Evolutionary conservation across 35 echinoderm and acorn worm species (phyloP).

Genomic region (Heliocidaris tuberculata): DNA sequence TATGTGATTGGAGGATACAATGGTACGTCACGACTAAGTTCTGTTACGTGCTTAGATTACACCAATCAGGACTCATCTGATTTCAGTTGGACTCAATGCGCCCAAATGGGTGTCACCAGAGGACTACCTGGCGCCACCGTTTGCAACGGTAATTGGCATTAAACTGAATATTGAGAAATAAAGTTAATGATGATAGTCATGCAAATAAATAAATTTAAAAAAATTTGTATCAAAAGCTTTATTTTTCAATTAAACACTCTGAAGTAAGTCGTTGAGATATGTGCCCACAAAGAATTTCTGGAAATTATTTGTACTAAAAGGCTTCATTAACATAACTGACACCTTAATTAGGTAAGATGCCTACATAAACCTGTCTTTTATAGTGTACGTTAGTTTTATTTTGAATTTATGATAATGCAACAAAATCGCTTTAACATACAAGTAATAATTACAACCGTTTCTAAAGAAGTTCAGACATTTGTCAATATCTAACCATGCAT

Average conservation of each 20-base stretch:
- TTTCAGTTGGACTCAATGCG: constrained; percentile 43
- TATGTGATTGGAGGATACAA: constrained; percentile 77
- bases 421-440: too few species aligned
- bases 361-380: too few species aligned
- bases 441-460: too few species aligned
- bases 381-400: too few species aligned
- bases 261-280: too few species aligned
- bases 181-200: neutral
- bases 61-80: constrained; percentile 21
- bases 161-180: neutral
- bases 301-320: too few species aligned
- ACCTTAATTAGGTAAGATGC: too few species aligned
- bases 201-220: neutral
- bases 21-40: constrained; percentile 70
- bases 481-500: neutral
- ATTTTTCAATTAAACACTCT: too few species aligned
- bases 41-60: constrained; percentile 61
- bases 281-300: too few species aligned
- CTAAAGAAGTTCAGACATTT: neutral
- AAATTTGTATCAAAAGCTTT: too few species aligned
- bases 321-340: too few species aligned
- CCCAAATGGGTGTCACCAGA: constrained; percentile 60
- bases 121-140: constrained; percentile 64
- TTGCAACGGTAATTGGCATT: constrained; percentile 39
- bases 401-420: too few species aligned